A percentile compares a stretch with the other conserved stretches of the same genome.
Conservation (phyloP, 23 tunicate genomes). For the Botrylloides violaceus region DNA sequence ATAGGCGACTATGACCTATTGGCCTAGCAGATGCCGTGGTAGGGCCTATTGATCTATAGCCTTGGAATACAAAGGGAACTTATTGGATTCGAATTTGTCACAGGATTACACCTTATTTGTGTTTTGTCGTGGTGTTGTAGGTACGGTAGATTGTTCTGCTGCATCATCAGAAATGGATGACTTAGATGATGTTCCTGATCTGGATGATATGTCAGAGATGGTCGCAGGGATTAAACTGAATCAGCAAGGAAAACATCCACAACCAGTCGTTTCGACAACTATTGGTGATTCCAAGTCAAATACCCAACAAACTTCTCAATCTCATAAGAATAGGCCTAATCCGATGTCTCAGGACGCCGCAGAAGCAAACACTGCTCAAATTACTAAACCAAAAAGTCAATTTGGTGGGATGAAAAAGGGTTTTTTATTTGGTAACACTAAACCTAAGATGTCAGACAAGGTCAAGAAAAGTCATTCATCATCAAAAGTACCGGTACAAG, state of each 20-base stretch:
- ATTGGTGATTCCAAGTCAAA: no score
- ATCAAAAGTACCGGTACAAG: not conserved
- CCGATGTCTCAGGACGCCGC: not conserved
- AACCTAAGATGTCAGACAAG: not conserved
- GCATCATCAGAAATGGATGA: slow-evolving; percentile 14
- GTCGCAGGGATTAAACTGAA: slow-evolving; percentile 54
- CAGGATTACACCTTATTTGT: no score
- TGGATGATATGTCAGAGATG: slow-evolving; percentile 65
- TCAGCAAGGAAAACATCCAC: not conserved
- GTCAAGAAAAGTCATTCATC: not conserved
- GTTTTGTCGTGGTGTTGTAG: no score
- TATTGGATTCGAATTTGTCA: no score
- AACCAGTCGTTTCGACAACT: no score
- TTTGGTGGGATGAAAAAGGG: slow-evolving; percentile 93
- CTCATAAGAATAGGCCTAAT: not conserved
- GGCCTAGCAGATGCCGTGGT: no score
- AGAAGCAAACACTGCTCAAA: not conserved
- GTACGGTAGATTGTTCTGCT: no score
- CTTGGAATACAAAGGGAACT: no score
- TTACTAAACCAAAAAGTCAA: not conserved
- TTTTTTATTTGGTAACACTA: slow-evolving; percentile 37
- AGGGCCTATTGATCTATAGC: no score
- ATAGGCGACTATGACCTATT: no score
- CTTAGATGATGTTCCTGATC: slow-evolving; percentile 50
- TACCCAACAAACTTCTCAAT: not conserved